Evolutionary conservation across 2,888 invertebrate genomes (phyloP).

Genomic region (Hypselothyrea guttata): DNA sequence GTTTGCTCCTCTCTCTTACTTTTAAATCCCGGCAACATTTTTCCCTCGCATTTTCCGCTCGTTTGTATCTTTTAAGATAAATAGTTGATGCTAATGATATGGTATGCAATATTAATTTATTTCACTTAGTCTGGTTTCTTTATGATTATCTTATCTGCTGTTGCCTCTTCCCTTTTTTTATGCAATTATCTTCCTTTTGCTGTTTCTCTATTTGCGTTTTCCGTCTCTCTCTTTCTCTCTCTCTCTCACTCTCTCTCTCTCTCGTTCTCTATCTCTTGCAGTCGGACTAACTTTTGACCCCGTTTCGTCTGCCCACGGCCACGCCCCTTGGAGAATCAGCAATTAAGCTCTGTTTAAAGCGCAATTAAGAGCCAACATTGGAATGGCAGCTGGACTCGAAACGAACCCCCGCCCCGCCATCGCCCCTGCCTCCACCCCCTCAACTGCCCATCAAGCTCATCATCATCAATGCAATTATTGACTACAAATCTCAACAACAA

Average conservation of each 20-base stretch:
- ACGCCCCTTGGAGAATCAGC: conserved; percentile 56
- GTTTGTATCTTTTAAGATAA: too few relatives aligned
- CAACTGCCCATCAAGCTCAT: conserved; percentile 41
- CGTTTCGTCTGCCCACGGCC: conserved; percentile 16
- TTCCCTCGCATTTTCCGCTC: not conserved
- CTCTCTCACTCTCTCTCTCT: not conserved
- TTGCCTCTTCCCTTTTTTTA: not conserved
- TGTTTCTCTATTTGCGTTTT: too few relatives aligned
- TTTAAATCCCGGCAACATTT: too few relatives aligned
- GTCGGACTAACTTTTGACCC: conserved; percentile 24
- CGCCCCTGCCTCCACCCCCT: too few relatives aligned
- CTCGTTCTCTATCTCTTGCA: not conserved
- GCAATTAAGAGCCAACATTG: conserved; percentile 58
- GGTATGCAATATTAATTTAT: too few relatives aligned
- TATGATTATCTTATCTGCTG: not conserved
- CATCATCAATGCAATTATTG: conserved; percentile 74
- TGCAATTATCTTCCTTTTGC: too few relatives aligned
- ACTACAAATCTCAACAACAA: conserved; percentile 65
- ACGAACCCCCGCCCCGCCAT: too few relatives aligned
- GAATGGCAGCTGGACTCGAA: not conserved
- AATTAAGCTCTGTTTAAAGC: conserved; percentile 73
- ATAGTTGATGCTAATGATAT: too few relatives aligned
- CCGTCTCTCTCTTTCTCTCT: not conserved
- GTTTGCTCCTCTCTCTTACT: too few relatives aligned
- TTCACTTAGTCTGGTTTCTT: not conserved